Conservation (phyloP, 1,140 invertebrate genomes). For the Pseudobourletiella spinata region DNA sequence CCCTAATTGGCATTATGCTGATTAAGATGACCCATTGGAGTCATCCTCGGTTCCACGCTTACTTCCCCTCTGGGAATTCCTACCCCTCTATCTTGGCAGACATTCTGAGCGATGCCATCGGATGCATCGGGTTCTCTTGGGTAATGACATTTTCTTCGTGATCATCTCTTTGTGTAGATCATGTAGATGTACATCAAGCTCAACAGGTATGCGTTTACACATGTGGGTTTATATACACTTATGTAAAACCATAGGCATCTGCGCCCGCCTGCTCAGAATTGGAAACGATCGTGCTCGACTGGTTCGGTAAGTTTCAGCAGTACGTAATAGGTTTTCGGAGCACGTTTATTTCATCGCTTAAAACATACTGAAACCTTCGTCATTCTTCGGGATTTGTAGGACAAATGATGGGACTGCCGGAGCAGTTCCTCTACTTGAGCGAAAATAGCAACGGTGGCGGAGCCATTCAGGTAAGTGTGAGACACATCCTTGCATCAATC, state of each 20-base stretch:
- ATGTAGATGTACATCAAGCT: too few species aligned
- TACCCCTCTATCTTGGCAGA: constrained; percentile 97
- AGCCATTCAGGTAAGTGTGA: constrained; percentile 64
- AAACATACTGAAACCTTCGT: background rate
- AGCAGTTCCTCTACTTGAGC: constrained; percentile 70
- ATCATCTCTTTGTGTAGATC: too few species aligned
- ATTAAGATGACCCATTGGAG: constrained; percentile 98
- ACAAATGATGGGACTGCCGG: constrained; percentile 74
- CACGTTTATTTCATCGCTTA: background rate
- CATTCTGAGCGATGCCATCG: constrained; percentile 90
- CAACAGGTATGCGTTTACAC: too few species aligned
- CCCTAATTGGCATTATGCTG: too few species aligned
- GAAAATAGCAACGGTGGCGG: constrained; percentile 81
- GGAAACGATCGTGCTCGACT: constrained; percentile 93
- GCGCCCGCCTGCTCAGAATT: constrained; percentile 96
- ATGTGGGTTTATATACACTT: too few species aligned
- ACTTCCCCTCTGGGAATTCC: constrained; percentile 95
- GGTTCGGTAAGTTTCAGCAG: constrained; percentile 77
- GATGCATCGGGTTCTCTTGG: constrained; percentile 98
- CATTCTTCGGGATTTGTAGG: background rate
- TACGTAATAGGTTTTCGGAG: too few species aligned
- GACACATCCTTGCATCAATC: background rate
- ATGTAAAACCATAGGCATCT: too few species aligned
- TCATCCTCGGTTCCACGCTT: constrained; percentile 97
- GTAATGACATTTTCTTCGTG: too few species aligned